Conservation (phyloP, 2,888 invertebrate species). For the Drosophila demipolita region DNA sequence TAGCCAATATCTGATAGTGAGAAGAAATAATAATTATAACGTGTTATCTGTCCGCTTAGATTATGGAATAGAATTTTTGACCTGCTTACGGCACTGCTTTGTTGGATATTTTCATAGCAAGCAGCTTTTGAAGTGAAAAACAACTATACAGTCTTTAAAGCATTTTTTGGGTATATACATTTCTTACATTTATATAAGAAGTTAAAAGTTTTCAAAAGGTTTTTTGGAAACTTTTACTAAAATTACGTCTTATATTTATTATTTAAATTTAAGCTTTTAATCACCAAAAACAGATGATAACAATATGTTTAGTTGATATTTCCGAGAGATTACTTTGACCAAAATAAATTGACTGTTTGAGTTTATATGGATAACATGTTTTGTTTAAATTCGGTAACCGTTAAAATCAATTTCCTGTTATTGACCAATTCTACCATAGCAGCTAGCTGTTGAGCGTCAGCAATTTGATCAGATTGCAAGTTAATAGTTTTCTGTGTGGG, state of each 20-base stretch:
- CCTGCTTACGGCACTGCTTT: background rate
- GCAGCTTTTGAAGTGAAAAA: constrained; percentile 6
- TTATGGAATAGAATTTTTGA: background rate
- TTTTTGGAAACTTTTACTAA: background rate
- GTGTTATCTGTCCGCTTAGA: background rate
- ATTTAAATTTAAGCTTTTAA: background rate
- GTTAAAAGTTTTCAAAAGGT: background rate
- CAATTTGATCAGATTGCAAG: background rate
- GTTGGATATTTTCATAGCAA: background rate
- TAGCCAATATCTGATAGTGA: background rate
- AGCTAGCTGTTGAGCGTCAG: background rate
- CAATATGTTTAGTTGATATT: background rate
- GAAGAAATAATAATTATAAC: no score
- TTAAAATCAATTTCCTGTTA: constrained; percentile 2
- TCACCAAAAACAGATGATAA: background rate
- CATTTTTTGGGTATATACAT: no score
- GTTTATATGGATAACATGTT: background rate
- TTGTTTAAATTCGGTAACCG: background rate
- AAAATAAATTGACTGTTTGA: background rate
- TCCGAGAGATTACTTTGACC: background rate
- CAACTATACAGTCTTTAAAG: no score
- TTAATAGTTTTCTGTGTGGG: constrained; percentile 13
- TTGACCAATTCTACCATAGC: constrained; percentile 1
- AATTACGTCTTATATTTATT: background rate
- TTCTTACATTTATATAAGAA: background rate